These are phyloP conservation scores for Cosmopolites sordidus DNA, from an alignment of 2,888 invertebrate genomes.

Conservation along the genomic window DNA sequence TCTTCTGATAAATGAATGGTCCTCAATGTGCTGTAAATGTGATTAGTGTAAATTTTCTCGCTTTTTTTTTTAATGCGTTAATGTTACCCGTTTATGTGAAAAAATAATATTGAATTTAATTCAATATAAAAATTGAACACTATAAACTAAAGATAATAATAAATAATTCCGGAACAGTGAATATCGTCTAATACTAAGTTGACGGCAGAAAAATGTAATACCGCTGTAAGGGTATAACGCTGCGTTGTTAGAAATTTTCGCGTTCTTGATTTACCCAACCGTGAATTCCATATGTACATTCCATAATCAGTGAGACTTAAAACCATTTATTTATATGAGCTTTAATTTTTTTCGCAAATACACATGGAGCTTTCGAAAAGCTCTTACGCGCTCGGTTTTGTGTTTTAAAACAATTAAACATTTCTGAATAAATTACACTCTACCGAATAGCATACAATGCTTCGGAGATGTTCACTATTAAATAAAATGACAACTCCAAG, in stretches of 20 bases:
- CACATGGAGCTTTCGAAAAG: slow-evolving; percentile 31
- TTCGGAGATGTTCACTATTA: slow-evolving; percentile 1
- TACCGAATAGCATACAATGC: slow-evolving; percentile 16
- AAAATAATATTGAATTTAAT: too few species aligned
- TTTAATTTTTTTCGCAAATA: slow-evolving; percentile 36
- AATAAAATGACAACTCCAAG: neutral
- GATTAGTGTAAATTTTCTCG: too few species aligned
- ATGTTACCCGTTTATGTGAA: too few species aligned
- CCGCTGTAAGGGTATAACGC: slow-evolving; percentile 7
- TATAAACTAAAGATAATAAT: slow-evolving; percentile 5
- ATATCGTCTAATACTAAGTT: slow-evolving; percentile 11
- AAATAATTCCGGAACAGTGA: slow-evolving; percentile 9
- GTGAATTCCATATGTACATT: slow-evolving; percentile 47
- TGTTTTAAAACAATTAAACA: slow-evolving; percentile 19
- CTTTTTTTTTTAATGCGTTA: too few species aligned
- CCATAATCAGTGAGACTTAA: slow-evolving; percentile 43
- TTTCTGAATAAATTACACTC: slow-evolving; percentile 23
- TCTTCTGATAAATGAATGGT: too few species aligned
- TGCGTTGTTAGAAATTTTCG: slow-evolving; percentile 32
- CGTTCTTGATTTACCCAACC: slow-evolving; percentile 46
- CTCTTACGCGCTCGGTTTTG: slow-evolving; percentile 15
- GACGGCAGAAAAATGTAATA: slow-evolving; percentile 17
- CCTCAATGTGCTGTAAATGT: too few species aligned
- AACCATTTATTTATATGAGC: slow-evolving; percentile 41
- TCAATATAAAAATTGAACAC: too few species aligned